Percentiles rank a stretch among this genome's conserved stretches.
phyloP scores from a whole-genome alignment of 92 coral and sea anemone genomes.

The Heteractis magnifica region DNA sequence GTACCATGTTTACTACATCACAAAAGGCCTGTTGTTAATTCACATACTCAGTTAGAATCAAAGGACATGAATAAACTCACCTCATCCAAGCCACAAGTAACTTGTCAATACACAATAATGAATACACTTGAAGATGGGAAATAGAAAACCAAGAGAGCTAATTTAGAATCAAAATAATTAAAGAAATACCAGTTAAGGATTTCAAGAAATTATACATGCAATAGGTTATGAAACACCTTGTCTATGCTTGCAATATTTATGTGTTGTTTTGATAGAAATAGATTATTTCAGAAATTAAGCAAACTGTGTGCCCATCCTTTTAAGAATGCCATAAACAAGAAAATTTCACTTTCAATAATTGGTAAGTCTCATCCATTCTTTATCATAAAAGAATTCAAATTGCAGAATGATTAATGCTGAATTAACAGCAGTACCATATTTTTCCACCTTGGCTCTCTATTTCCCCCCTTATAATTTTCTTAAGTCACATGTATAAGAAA shows the following conservation, averaged over 20 bases:
- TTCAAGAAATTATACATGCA: neutral
- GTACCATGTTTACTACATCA: too few species aligned
- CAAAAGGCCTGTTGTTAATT: too few species aligned
- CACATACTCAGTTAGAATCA: neutral
- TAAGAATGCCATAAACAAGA: neutral
- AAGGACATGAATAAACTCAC: slow-evolving; percentile 53
- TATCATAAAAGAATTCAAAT: neutral
- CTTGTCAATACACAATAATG: slow-evolving; percentile 81
- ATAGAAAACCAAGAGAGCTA: slow-evolving; percentile 90
- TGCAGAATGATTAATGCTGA: neutral
- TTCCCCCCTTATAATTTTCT: neutral
- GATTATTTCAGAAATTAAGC: neutral
- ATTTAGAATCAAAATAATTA: slow-evolving; percentile 62
- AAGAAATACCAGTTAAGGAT: neutral
- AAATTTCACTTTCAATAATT: neutral
- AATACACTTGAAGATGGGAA: slow-evolving; percentile 83
- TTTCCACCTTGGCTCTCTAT: slow-evolving; percentile 31
- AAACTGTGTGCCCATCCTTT: neutral
- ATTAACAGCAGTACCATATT: neutral
- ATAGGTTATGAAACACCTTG: neutral
- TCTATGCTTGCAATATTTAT: too few species aligned
- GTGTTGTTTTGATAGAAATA: neutral
- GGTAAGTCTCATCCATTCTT: too few species aligned
- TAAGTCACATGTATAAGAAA: neutral
- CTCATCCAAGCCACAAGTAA: slow-evolving; percentile 72